These are phyloP conservation scores for Sebastes hubbsi DNA, from an alignment of 2,797 vertebrate species.

Conservation along the genomic window DNA sequence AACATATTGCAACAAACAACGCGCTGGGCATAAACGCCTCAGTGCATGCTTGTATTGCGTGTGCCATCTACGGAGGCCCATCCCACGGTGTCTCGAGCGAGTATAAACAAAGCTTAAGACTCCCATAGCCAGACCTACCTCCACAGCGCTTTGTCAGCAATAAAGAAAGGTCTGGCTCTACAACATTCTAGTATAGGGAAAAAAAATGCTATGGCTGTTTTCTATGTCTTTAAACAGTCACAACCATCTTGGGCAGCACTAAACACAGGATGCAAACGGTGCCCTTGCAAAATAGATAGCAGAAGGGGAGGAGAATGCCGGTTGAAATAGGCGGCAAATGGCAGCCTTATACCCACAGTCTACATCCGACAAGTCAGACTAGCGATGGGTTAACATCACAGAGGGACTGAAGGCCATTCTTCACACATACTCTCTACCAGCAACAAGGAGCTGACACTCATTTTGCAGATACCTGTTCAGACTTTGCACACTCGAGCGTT, in stretches of 20 bases:
- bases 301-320: not conserved
- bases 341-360: not conserved
- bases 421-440: constrained; percentile 80
- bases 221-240: not conserved
- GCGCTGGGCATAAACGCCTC: too few species aligned
- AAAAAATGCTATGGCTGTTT: not conserved
- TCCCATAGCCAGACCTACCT: not conserved
- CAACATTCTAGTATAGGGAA: not conserved
- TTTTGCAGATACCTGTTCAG: constrained; percentile 80
- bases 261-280: not conserved
- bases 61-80: too few species aligned
- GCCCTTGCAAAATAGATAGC: not conserved
- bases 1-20: too few species aligned
- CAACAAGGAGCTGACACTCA: constrained; percentile 79
- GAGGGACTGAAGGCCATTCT: constrained; percentile 63
- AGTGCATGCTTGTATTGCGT: too few species aligned
- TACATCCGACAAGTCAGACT: not conserved
- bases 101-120: not conserved
- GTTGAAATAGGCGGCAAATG: not conserved
- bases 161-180: too few species aligned
- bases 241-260: not conserved
- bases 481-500: constrained; percentile 62
- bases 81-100: too few species aligned
- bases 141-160: not conserved
- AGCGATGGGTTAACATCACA: constrained; percentile 54